A percentile compares a stretch with the other conserved stretches of the same genome.
phyloP scores from a whole-genome alignment of 2,888 invertebrate species.

The Cantharis nigra region DNA sequence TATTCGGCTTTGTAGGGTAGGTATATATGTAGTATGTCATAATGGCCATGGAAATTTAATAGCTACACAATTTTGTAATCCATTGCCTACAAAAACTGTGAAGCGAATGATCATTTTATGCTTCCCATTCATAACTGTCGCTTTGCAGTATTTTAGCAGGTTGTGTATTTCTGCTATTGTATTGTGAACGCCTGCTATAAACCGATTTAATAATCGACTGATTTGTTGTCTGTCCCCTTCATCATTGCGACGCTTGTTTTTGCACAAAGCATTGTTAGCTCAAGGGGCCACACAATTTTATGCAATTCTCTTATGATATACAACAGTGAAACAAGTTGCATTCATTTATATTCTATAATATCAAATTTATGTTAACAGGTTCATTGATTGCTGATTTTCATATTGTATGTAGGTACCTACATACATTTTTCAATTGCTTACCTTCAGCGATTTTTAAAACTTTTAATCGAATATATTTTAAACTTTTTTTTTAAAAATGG shows the following conservation, averaged over 20 bases:
- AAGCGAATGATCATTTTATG: constrained; percentile 52
- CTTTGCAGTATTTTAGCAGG: constrained; percentile 45
- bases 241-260: constrained; percentile 49
- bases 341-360: constrained; percentile 20
- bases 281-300: constrained; percentile 43
- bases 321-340: constrained; percentile 29
- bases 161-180: constrained; percentile 45
- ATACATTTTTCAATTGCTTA: neutral
- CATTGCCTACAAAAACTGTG: constrained; percentile 44
- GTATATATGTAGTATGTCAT: constrained; percentile 22
- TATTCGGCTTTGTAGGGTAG: constrained; percentile 37
- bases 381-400: constrained; percentile 19
- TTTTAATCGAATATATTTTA: neutral
- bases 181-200: constrained; percentile 44
- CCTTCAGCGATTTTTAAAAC: neutral
- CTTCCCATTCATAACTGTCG: constrained; percentile 47
- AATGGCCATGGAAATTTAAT: constrained; percentile 52
- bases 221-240: constrained; percentile 49
- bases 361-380: constrained; percentile 25
- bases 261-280: constrained; percentile 49
- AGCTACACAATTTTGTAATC: constrained; percentile 48
- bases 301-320: constrained; percentile 31
- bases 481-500: too few relatives aligned
- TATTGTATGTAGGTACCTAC: constrained; percentile 3
- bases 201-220: constrained; percentile 50